Evolutionary conservation across 2,113 vertebrate species (phyloP), one percentile per base, ranked within the genome.

Genomic region (Entelurus aequoreus): DNA sequence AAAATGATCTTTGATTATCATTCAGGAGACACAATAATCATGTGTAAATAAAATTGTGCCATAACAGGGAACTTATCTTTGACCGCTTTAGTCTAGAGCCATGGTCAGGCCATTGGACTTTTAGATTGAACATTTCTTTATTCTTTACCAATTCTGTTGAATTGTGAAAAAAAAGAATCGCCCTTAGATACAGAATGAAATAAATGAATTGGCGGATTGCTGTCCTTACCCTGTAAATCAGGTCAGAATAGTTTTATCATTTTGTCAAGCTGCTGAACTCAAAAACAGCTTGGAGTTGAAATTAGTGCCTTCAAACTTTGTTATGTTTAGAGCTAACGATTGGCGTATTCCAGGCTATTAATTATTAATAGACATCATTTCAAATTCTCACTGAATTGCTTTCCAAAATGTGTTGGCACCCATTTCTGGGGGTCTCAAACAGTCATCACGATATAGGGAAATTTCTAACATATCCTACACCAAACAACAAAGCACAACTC

Each of bases 381-480:
- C 53, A 62, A 76, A 88, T 88, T 90, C 89, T 85, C 79, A 89
- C 80, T 86, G 87, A 90, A 87, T 78, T 83, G 82, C 79, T 87
- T 88, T 80, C 87, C 84, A 88, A 88, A 89, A 82, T 82, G 77
- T 83, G 83, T 77, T 88, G 79, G 84, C 83, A 84, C 76, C 35
- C 74, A 74, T 84, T 84, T 89, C 81, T 79, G 74, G 78, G 84
- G 85, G 87, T 90, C 85, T 86, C 79, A 68, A 73, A 72, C 82
- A 82, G 76, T 68, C 68, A 75, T 75, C 69, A 78, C 82, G 82
- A 84, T 86, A 78, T 75, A 76, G 76, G 78, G 76, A 77, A 79
- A 79, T 83, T 64, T 54, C 69, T 63, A 66, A 71, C 79, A 74
- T 69, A 84, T 86, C 80, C 80, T 81, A 82, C 80, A 73, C 62